phyloP scores from a whole-genome alignment of 1,140 invertebrate genomes.

The Glomeris maerens region DNA sequence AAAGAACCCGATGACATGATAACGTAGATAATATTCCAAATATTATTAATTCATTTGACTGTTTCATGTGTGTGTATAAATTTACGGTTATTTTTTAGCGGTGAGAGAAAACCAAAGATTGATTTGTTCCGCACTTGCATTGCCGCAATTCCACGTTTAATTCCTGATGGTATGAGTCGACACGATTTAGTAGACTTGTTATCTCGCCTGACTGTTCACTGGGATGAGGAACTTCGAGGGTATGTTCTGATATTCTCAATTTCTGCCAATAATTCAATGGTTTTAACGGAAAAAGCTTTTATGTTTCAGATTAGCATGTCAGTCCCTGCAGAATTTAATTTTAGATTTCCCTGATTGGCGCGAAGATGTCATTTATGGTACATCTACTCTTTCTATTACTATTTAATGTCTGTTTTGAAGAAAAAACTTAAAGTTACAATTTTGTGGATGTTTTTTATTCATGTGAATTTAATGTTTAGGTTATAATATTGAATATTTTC shows the following conservation, averaged over 20 bases:
- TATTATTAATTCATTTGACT: background rate
- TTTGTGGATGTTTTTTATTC: too few relatives aligned
- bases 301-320: slow-evolving; percentile 55
- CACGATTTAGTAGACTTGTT: slow-evolving; percentile 87
- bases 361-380: slow-evolving; percentile 73
- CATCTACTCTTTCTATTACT: background rate
- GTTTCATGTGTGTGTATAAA: background rate
- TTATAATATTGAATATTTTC: too few relatives aligned
- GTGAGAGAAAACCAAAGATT: slow-evolving; percentile 94
- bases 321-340: slow-evolving; percentile 88
- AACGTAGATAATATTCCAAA: slow-evolving; percentile 34
- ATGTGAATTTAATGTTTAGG: too few relatives aligned
- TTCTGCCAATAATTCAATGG: background rate
- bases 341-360: slow-evolving; percentile 94
- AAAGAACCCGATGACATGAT: slow-evolving; percentile 94
- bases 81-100: slow-evolving; percentile 28
- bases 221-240: slow-evolving; percentile 44
- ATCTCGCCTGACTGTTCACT: slow-evolving; percentile 67
- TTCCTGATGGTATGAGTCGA: slow-evolving; percentile 92
- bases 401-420: too few relatives aligned
- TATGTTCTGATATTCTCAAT: slow-evolving; percentile 15
- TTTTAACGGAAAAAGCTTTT: slow-evolving; percentile 8
- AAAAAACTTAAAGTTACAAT: too few relatives aligned
- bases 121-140: slow-evolving; percentile 96
- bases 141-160: slow-evolving; percentile 89